Evolutionary conservation across 2,113 vertebrate species (phyloP).

Genomic region (Illadopsis cleaveri): DNA sequence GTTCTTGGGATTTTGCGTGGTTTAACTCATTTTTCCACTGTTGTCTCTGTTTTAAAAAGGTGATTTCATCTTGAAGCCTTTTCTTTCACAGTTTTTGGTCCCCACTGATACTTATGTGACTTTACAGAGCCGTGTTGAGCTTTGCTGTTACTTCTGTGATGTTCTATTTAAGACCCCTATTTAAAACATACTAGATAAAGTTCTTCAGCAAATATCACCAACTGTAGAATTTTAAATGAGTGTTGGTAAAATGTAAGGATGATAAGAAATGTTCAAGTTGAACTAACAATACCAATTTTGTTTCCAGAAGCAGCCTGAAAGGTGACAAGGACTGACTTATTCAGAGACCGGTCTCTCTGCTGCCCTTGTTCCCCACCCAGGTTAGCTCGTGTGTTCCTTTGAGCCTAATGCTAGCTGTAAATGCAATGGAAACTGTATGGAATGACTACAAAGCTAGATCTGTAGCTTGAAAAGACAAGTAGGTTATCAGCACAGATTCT

Average conservation of each 20-base stretch:
- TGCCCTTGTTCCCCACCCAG: conserved; percentile 3
- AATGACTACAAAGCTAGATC: not conserved
- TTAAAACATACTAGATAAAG: not conserved
- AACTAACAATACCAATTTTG: not conserved
- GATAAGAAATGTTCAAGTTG: not conserved
- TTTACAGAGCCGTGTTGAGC: not conserved
- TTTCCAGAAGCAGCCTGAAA: conserved; percentile 41
- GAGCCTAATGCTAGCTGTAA: not conserved
- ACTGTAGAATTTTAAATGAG: not conserved
- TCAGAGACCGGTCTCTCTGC: not conserved
- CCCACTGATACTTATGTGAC: not conserved
- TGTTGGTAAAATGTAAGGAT: not conserved
- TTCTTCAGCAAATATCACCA: not conserved
- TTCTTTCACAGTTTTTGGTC: not conserved
- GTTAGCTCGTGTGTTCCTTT: not conserved
- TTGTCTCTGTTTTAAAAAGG: not conserved
- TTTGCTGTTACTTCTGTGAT: not conserved
- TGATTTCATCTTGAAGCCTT: not conserved
- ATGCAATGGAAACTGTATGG: not conserved
- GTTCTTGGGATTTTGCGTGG: not conserved
- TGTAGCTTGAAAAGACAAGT: not conserved
- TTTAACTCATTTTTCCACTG: not conserved
- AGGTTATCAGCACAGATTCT: not conserved
- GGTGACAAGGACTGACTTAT: conserved; percentile 16
- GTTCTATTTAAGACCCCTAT: not conserved